Percentiles rank a stretch among this genome's conserved stretches.
phyloP scores from a whole-genome alignment of 2,888 invertebrate genomes.

The Stenchaetothrips biformis region DNA sequence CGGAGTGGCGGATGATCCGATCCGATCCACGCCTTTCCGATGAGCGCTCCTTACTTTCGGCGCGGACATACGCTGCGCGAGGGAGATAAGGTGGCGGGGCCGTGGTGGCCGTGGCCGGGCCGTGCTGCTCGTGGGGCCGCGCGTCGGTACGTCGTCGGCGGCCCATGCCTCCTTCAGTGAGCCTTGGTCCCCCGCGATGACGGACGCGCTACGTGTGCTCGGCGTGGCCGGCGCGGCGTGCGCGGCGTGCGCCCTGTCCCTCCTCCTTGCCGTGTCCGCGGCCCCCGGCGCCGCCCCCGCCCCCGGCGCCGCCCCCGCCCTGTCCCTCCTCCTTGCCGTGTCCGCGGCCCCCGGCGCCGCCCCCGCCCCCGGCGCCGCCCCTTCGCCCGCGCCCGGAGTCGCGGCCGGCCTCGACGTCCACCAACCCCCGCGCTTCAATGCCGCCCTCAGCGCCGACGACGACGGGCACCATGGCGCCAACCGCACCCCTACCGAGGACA shows the following conservation, averaged over 20 bases:
- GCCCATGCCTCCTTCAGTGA: neutral
- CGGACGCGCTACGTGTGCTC: neutral
- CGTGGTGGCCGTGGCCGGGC: neutral
- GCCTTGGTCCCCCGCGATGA: neutral
- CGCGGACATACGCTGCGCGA: too few species aligned
- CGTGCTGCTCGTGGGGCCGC: neutral
- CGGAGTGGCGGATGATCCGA: neutral
- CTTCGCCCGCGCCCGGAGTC: neutral
- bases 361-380: too few species aligned
- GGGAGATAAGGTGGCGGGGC: neutral
- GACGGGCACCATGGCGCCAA: neutral
- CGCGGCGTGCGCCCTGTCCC: neutral
- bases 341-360: neutral
- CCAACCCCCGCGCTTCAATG: neutral
- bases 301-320: neutral
- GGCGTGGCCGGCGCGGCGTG: neutral
- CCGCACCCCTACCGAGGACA: too few species aligned
- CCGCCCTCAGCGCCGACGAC: neutral
- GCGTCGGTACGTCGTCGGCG: neutral
- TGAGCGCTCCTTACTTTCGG: neutral
- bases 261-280: neutral
- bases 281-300: neutral
- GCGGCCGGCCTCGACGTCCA: neutral
- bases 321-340: neutral
- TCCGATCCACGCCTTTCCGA: neutral